A percentile compares a stretch with the other conserved stretches of the same genome.
Evolutionary conservation across 1,140 invertebrate genomes (phyloP).

Genomic region (Aphelinus atriplicis): DNA sequence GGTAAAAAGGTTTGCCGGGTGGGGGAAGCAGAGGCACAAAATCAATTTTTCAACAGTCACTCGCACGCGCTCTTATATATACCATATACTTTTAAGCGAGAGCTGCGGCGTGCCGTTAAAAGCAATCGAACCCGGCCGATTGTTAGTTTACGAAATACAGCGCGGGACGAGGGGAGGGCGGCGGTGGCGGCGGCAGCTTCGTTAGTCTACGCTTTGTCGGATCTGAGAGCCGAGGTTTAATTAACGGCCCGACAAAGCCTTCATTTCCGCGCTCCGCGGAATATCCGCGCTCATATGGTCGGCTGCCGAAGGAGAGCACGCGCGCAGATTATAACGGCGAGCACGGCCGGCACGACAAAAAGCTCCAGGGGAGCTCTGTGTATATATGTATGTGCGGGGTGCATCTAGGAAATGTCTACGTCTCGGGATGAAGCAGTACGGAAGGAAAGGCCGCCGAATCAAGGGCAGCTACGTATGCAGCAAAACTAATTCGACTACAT

Average conservation of each 20-base stretch:
- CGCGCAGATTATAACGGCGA: too few species aligned
- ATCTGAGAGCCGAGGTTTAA: constrained; percentile 25
- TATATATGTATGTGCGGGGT: too few species aligned
- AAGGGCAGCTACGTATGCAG: constrained; percentile 21
- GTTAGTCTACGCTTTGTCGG: constrained; percentile 6
- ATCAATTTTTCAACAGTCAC: constrained; percentile 38
- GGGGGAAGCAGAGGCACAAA: not conserved
- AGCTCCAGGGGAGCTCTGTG: too few species aligned
- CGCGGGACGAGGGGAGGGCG: not conserved
- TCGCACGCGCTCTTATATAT: constrained; percentile 1
- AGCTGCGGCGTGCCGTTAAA: not conserved
- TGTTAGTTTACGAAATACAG: constrained; percentile 15
- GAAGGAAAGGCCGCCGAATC: constrained; percentile 21
- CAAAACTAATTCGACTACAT: constrained; percentile 38
- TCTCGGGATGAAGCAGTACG: too few species aligned
- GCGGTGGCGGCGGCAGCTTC: not conserved
- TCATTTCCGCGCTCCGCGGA: constrained; percentile 25
- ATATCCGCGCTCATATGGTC: not conserved
- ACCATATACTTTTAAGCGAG: not conserved
- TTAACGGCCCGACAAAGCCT: constrained; percentile 38
- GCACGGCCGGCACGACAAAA: too few species aligned
- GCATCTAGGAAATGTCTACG: too few species aligned
- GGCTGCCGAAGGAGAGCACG: not conserved
- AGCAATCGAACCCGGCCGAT: constrained; percentile 6
- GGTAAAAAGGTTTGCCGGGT: not conserved